These are phyloP conservation scores for Dasypolia templi DNA, from an alignment of 2,888 invertebrate genomes.

Conservation along the genomic window DNA sequence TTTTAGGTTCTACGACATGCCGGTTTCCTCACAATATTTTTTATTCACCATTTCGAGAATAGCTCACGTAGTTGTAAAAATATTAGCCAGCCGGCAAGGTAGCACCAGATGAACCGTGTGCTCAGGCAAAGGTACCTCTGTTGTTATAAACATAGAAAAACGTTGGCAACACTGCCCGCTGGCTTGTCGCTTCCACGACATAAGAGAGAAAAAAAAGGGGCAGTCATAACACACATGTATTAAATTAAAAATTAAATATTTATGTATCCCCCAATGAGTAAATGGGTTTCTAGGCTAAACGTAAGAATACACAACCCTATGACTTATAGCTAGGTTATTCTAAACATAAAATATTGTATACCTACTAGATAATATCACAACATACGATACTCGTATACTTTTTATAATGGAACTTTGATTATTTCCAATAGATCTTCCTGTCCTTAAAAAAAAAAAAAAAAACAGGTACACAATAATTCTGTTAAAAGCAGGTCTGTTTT, in stretches of 20 bases:
- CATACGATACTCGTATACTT: not conserved
- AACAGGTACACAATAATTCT: conserved; percentile 14
- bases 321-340: too few species aligned
- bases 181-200: too few species aligned
- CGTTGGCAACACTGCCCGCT: not conserved
- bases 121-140: not conserved
- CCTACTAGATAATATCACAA: not conserved
- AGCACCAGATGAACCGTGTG: not conserved
- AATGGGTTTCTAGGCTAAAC: not conserved
- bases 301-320: not conserved
- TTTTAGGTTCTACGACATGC: not conserved
- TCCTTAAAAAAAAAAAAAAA: conserved; percentile 1
- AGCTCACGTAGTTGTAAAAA: not conserved
- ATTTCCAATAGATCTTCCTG: not conserved
- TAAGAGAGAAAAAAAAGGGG: not conserved
- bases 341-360: not conserved
- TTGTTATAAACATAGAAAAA: not conserved
- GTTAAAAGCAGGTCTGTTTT: conserved; percentile 9
- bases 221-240: not conserved
- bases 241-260: too few species aligned
- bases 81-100: not conserved
- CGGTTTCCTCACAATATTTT: not conserved
- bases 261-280: not conserved
- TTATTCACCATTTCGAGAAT: not conserved
- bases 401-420: not conserved